Base-by-base conservation (phyloP, 2,888 invertebrate genomes). In the Drosophila trichaetosa region DNA sequence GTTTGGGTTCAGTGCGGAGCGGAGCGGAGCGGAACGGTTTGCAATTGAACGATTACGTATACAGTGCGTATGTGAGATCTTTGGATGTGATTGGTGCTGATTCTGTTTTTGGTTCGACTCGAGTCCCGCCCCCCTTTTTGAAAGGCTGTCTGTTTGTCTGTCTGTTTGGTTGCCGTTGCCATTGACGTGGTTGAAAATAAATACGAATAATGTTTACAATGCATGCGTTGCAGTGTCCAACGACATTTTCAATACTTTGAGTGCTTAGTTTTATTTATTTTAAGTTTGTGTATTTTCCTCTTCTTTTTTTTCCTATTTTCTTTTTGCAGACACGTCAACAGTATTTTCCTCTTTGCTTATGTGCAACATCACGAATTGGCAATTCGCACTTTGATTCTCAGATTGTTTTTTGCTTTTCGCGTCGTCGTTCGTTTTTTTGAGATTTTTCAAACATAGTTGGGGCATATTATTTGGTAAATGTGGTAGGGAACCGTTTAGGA, bases 101-200 rank as follows among this genome's bases (percentile, higher is more conserved):
- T 73, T 71, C 61, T 58, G 54, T 27, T 18, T 29, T 7, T 6
- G 16, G 18, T 27, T 36, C 36, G 29, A 27, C 56, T 27, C 16
- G 46, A 58, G 76, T 21, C 56, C 46, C 71, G 67, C 69, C 79
- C 48, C 49, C 56, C 24, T 40, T 54, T 57, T 51, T 29, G 7
- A 40, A 31, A 29, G 6, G 29, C 42, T 62, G n/a, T 38, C 38
- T 31, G 31, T 31, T 2, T 10, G 2, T 10, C 0, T 16, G 16
- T 36, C 36, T 7, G 21, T 13, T 46, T 46, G 42, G 21, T 11
- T 49, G 51, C 24, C 16, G 21, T 33, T 33, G 60, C 40, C 83
- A 80, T 86, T 86, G 89, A 86, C 85, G 85, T 73, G 82, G 80
- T 74, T 70, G 79, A 71, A 79, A 71, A 75, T 69, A 71, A 69